Conservation (phyloP, 1,140 invertebrate species). For the Zophobas atratus region DNA sequence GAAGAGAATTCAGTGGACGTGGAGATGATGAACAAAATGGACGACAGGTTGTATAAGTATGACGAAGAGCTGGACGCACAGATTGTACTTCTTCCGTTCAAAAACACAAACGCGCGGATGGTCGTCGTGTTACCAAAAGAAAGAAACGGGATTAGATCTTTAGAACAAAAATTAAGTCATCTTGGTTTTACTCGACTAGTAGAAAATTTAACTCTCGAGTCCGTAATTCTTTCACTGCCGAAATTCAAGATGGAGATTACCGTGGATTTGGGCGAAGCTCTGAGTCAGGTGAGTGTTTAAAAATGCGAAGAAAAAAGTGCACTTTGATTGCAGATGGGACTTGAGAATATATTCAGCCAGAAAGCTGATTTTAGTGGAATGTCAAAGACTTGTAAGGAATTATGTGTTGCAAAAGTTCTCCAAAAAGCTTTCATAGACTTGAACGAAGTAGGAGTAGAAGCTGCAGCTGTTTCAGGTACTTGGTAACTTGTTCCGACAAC, state of each 20-base stretch:
- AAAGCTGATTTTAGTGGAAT: constrained; percentile 73
- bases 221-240: constrained; percentile 71
- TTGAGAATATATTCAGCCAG: constrained; percentile 72
- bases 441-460: constrained; percentile 83
- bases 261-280: constrained; percentile 72
- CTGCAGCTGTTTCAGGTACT: constrained; percentile 77
- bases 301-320: too few species aligned
- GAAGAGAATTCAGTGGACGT: constrained; percentile 69
- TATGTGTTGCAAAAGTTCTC: constrained; percentile 73
- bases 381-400: constrained; percentile 63
- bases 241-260: constrained; percentile 81
- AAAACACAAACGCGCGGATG: constrained; percentile 74
- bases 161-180: constrained; percentile 62
- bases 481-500: not conserved
- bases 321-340: constrained; percentile 70
- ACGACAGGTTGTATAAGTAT: constrained; percentile 67
- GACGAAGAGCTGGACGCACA: constrained; percentile 70
- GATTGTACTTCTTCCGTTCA: constrained; percentile 74
- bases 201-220: constrained; percentile 53
- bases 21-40: constrained; percentile 77
- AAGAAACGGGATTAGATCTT: constrained; percentile 70
- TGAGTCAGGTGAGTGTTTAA: constrained; percentile 70
- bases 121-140: constrained; percentile 78
- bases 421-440: constrained; percentile 84
- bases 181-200: constrained; percentile 59